Conservation (phyloP, 2,888 invertebrate species). For the Melanchra persicariae region DNA sequence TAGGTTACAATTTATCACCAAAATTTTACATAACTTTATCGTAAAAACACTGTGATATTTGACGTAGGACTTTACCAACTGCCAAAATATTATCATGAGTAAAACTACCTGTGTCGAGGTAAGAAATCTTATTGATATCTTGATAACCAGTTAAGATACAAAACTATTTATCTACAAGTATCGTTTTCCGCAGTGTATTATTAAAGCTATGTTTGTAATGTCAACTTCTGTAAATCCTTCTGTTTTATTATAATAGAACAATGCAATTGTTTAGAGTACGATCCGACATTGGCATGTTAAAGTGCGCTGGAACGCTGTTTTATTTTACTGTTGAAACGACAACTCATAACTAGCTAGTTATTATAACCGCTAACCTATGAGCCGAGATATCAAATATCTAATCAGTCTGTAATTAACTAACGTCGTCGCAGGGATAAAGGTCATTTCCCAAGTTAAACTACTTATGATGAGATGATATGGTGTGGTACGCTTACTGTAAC, state of each 20-base stretch:
- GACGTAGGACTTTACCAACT: constrained; percentile 35
- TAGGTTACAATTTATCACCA: constrained; percentile 66
- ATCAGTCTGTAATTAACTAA: constrained; percentile 52
- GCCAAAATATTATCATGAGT: constrained; percentile 51
- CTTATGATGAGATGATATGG: constrained; percentile 32
- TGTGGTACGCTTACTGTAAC: constrained; percentile 23
- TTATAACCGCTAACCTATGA: constrained; percentile 55
- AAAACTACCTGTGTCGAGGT: constrained; percentile 35
- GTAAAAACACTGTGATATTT: constrained; percentile 36
- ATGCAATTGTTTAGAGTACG: constrained; percentile 56
- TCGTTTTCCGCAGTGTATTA: constrained; percentile 20
- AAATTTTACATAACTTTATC: constrained; percentile 29
- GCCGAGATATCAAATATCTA: constrained; percentile 58
- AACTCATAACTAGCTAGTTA: constrained; percentile 33
- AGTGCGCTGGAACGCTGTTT: constrained; percentile 44
- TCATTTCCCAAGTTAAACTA: constrained; percentile 56
- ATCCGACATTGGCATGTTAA: constrained; percentile 39
- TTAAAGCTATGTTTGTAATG: constrained; percentile 31
- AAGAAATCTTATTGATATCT: constrained; percentile 57
- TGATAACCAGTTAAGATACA: constrained; percentile 42
- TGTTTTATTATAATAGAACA: constrained; percentile 53
- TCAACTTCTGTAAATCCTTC: constrained; percentile 40
- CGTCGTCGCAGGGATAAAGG: constrained; percentile 49
- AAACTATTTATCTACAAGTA: constrained; percentile 43
- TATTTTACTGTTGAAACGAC: constrained; percentile 44